Conservation (phyloP, 2,888 invertebrate genomes). For the Hydriomena furcata region DNA sequence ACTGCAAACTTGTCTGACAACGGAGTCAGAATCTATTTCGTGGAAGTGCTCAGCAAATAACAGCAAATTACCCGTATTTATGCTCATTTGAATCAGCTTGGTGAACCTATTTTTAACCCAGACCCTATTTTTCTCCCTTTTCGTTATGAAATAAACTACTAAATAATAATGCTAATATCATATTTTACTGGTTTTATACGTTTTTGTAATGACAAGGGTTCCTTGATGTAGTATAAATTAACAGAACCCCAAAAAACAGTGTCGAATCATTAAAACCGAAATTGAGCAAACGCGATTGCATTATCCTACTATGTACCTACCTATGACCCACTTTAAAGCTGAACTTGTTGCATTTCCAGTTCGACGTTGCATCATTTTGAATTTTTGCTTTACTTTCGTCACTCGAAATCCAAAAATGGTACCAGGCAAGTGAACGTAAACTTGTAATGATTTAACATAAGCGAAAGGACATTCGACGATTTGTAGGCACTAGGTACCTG, state of each 20-base stretch:
- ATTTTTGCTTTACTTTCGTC: slow-evolving; percentile 36
- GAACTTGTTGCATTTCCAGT: slow-evolving; percentile 48
- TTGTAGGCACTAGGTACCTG: background rate
- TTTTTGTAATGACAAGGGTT: too few relatives aligned
- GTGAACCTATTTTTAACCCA: too few relatives aligned
- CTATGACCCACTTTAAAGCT: slow-evolving; percentile 55
- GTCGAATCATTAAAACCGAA: slow-evolving; percentile 26
- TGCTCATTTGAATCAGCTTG: too few relatives aligned
- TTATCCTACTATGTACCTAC: slow-evolving; percentile 47
- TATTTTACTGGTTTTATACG: too few relatives aligned
- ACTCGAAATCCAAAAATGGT: slow-evolving; percentile 29
- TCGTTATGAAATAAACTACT: too few relatives aligned
- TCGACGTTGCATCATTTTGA: slow-evolving; percentile 45
- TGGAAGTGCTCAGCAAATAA: too few relatives aligned
- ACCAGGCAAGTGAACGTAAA: slow-evolving; percentile 8
- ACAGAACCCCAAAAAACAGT: slow-evolving; percentile 1
- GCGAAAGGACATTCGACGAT: background rate
- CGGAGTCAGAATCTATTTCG: too few relatives aligned
- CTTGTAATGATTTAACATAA: slow-evolving; percentile 5
- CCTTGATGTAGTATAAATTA: background rate
- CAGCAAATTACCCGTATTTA: too few relatives aligned
- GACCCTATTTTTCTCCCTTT: too few relatives aligned
- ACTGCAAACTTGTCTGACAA: too few relatives aligned
- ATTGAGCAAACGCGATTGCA: slow-evolving; percentile 54
- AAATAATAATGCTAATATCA: too few relatives aligned